These are phyloP conservation scores for Neria commutata DNA, from an alignment of 2,888 invertebrate species.

Conservation along the genomic window DNA sequence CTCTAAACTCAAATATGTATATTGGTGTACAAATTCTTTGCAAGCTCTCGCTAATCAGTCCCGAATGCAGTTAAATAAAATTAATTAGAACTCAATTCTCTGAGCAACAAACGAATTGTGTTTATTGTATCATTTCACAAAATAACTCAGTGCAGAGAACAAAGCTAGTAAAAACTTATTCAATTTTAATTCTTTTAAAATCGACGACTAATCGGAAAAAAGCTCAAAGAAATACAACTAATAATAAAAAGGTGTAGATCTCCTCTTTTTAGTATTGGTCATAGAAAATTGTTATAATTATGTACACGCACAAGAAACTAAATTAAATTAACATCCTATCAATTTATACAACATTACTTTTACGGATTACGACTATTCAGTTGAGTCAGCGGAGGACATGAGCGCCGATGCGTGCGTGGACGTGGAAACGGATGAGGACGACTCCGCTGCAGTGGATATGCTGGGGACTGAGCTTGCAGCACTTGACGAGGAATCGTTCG, in stretches of 20 bases:
- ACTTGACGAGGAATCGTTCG: slow-evolving; percentile 21
- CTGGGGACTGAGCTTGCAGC: slow-evolving; percentile 10
- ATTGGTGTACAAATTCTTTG: too few species aligned
- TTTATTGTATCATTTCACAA: too few species aligned
- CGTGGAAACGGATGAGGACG: slow-evolving; percentile 55
- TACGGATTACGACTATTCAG: slow-evolving; percentile 45
- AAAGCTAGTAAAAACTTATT: too few species aligned
- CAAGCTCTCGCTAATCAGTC: too few species aligned
- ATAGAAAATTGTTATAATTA: slow-evolving; percentile 37
- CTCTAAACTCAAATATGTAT: neutral
- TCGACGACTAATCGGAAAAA: too few species aligned
- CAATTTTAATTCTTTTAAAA: too few species aligned
- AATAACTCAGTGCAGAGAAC: too few species aligned
- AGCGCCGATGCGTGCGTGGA: slow-evolving; percentile 28
- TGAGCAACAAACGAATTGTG: too few species aligned
- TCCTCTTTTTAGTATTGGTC: slow-evolving; percentile 22
- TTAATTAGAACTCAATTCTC: too few species aligned
- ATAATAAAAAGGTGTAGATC: too few species aligned
- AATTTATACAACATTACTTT: slow-evolving; percentile 19
- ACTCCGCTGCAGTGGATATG: slow-evolving; percentile 23
- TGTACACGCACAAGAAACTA: slow-evolving; percentile 48
- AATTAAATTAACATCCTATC: slow-evolving; percentile 9
- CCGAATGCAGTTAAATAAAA: too few species aligned
- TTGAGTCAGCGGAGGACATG: slow-evolving; percentile 42
- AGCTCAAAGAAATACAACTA: too few species aligned